Evolutionary conservation across 2,113 vertebrate species (phyloP), one percentile per base, ranked within the genome.

Genomic region (Podilymbus podiceps): DNA sequence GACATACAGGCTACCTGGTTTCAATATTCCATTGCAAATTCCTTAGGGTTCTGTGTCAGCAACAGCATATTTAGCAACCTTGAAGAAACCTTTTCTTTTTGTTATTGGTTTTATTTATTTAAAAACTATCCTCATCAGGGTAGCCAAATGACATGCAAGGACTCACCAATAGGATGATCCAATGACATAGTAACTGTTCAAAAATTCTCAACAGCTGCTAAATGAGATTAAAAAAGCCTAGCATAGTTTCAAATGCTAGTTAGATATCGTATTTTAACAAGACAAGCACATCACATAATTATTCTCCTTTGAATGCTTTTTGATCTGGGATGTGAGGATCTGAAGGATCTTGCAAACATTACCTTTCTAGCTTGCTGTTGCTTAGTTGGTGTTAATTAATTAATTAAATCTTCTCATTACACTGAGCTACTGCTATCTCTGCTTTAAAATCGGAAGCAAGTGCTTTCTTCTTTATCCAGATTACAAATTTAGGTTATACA

Each of bases 31-130:
- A 77, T 7, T 59, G 35, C 50, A 82, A 95, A 96, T 88, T 97
- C 93, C 96, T 95, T 15, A 40, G 92, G 91, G 92, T 76, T 92
- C 74, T 94, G 69, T 80, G 74, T 97, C 85, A 97, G 90, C 77
- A 96, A 66, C 90, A 89, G 72, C 56, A 17, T 30, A 90, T 88
- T 95, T 93, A 89, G 55, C 85, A 97, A 91, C 89, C 89, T 93
- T 95, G 82, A 93, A 93, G 28, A 93, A 93, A 90, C 10, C 11
- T 73, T 80, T 91, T 72, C 47, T 91, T 94, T 85, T 42, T 42
- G 73, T 89, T 87, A 71, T 82, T 62, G 25, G 12, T 28, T 94
- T 96, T 93, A 95, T 87, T 94, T 95, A 90, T 90, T 88, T 83
- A 77, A 87, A 90, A 89, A 28, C 9, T 3, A 7, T 35, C 38